Evolutionary conservation across 1,140 invertebrate genomes (phyloP).

Genomic region (Magallana angulata): DNA sequence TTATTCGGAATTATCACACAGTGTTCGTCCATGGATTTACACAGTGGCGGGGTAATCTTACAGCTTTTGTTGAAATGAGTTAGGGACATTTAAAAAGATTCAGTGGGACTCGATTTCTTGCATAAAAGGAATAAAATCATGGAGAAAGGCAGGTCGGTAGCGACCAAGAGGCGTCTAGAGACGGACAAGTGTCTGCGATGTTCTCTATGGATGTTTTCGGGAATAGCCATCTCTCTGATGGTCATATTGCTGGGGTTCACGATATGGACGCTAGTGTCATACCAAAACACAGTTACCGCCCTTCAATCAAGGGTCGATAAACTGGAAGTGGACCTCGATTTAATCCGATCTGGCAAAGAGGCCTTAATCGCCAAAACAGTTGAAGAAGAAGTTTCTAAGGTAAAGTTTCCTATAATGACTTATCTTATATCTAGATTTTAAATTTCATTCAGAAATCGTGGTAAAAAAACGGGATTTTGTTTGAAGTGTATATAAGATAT

Average conservation of each 20-base stretch:
- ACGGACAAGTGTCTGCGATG: slow-evolving; percentile 46
- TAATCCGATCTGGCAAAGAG: slow-evolving; percentile 37
- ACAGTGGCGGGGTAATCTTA: slow-evolving; percentile 27
- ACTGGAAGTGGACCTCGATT: slow-evolving; percentile 84
- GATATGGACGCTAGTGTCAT: slow-evolving; percentile 53
- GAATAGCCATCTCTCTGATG: slow-evolving; percentile 47
- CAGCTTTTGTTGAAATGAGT: slow-evolving; percentile 33
- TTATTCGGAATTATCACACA: slow-evolving; percentile 28
- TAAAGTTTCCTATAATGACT: background rate
- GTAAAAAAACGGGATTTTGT: slow-evolving; percentile 1
- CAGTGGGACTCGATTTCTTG: background rate
- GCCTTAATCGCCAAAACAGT: slow-evolving; percentile 27
- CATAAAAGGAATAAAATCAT: background rate
- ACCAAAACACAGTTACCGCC: slow-evolving; percentile 57
- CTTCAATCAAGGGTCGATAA: slow-evolving; percentile 79
- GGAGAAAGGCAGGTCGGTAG: slow-evolving; percentile 1
- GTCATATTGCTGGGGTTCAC: slow-evolving; percentile 39
- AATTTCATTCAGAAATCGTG: background rate
- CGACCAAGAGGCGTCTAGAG: background rate
- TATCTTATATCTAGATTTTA: background rate
- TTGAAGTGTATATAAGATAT: slow-evolving; percentile 10
- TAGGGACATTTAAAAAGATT: slow-evolving; percentile 15
- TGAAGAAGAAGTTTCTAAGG: slow-evolving; percentile 19
- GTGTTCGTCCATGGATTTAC: slow-evolving; percentile 25
- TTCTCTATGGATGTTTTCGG: slow-evolving; percentile 55